Conservation (phyloP, 2,113 vertebrate species). For the Burhinus oedicnemus region DNA sequence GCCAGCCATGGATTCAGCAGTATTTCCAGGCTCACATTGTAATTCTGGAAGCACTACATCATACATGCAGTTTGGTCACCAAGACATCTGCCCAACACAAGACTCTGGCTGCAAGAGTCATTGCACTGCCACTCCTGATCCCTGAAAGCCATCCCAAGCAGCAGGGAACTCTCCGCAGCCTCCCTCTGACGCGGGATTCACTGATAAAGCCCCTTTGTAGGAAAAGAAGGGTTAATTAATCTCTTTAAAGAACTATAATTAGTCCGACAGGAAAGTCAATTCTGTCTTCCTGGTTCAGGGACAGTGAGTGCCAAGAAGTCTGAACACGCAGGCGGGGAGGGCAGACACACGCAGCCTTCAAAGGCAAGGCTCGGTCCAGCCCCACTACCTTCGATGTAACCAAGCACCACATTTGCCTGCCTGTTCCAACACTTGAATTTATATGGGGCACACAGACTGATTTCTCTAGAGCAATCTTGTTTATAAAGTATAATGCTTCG, state of each 20-base stretch:
- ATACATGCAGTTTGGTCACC: rapidly evolving
- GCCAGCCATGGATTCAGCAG: background rate
- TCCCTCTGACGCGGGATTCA: background rate
- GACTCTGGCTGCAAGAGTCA: background rate
- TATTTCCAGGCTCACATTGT: background rate
- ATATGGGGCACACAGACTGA: background rate
- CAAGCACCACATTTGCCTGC: background rate
- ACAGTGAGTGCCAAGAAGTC: background rate
- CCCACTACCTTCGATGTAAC: rapidly evolving
- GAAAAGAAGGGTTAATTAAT: background rate
- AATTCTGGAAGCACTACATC: background rate
- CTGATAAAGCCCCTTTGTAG: background rate
- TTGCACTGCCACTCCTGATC: background rate
- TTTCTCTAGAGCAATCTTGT: background rate
- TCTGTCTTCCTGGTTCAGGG: background rate
- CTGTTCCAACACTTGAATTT: background rate
- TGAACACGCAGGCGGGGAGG: background rate
- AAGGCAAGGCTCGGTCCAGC: background rate
- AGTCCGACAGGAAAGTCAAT: background rate
- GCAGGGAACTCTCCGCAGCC: background rate
- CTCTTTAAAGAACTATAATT: conserved; percentile 22
- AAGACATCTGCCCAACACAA: rapidly evolving
- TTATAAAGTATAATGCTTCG: background rate
- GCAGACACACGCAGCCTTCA: background rate
- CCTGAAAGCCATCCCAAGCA: background rate